A percentile compares a stretch with the other conserved stretches of the same genome.
Evolutionary conservation across 1,140 invertebrate genomes (phyloP).

Genomic region (Papilio polyxenes): DNA sequence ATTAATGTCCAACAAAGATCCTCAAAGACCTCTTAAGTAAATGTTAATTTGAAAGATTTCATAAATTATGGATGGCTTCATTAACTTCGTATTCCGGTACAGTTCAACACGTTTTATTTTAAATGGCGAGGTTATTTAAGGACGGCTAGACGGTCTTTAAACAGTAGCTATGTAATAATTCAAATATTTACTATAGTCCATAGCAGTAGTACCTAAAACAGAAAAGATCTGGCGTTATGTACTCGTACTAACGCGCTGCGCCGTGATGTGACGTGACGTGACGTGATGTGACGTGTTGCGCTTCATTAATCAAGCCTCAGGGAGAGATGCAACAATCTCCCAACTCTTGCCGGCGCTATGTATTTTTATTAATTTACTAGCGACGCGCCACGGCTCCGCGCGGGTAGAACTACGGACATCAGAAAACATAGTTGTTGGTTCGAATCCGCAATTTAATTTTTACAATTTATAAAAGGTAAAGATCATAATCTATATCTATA

Average conservation of each 20-base stretch:
- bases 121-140: neutral
- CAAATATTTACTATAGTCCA: neutral
- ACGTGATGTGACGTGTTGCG: neutral
- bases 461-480: neutral
- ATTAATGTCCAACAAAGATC: constrained; percentile 25
- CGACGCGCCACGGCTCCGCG: too few species aligned
- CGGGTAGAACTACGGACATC: too few species aligned
- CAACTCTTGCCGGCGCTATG: neutral
- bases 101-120: neutral
- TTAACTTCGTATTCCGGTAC: constrained; percentile 12
- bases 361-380: neutral
- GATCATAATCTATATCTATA: neutral
- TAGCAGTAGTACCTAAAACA: neutral
- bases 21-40: constrained; percentile 22
- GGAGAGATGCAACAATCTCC: neutral
- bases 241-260: neutral
- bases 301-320: constrained; percentile 12
- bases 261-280: neutral
- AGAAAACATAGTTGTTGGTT: neutral
- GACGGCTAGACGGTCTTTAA: neutral
- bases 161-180: neutral
- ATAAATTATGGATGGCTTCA: constrained; percentile 26
- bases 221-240: neutral
- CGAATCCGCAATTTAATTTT: neutral
- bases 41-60: constrained; percentile 27